Base-by-base conservation (phyloP, 2,113 vertebrate species). In the Eretmochelys imbricata region DNA sequence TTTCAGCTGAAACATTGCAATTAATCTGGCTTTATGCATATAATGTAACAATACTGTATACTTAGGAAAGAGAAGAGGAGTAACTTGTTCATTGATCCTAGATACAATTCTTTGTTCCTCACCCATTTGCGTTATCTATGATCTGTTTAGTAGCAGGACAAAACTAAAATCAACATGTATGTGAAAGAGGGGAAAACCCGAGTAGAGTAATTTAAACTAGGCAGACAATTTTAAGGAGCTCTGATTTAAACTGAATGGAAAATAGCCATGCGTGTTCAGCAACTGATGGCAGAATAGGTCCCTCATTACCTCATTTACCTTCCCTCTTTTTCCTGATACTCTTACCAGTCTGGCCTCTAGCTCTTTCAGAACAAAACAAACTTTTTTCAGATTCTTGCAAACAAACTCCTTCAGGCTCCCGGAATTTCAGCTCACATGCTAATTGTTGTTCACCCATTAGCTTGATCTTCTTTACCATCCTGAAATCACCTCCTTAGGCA, bases 171-270 rank as follows among this genome's bases (percentile, higher is more conserved):
- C 94, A 96, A 80, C 89, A 92, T 86, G 93, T 84, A 87, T 24
- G 83, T 65, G 84, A 97, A 97, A 96, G 85, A 93, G 80, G 96
- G 95, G 84, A 97, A 95, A 91, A 92, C 65, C 46, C 78, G 88
- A 46, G 13, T 75, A 87, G 31, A 95, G 85, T 38, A 72, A 82
- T 94, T 97, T 94, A 89, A 97, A 97, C 88, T 83, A 93, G 10
- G n/a, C 25, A 97, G 65, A 81, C 94, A 96, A 84, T 96, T 97
- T 96, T 62, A 97, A 97, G 93, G 51, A 93, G 38, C 2, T 97
- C 84, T 97, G 91, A 95, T 97, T 97, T 96, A 96, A 97, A 98
- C 97, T 86, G 57, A 69, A 93, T 95, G 89, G 89, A 89, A 20
- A 93, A 91, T 94, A 81, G 80, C 85, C 80, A 89, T 90, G 14